A percentile compares a stretch with the other conserved stretches of the same genome.
Conservation (phyloP, 2,797 vertebrate genomes). For the Myripristis murdjan region DNA sequence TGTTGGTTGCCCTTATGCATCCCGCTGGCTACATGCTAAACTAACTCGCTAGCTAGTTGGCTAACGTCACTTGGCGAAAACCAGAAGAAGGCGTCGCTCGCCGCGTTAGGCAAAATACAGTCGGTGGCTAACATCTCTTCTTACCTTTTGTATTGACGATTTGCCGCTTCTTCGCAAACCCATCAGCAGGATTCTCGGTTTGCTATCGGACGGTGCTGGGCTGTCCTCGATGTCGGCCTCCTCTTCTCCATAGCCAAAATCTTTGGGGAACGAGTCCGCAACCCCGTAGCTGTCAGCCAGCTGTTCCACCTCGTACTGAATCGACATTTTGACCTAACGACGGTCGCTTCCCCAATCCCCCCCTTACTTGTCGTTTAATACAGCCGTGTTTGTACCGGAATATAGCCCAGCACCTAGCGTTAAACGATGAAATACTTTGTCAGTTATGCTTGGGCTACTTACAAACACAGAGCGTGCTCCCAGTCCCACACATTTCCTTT, state of each 20-base stretch:
- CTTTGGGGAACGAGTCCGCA: constrained; percentile 96
- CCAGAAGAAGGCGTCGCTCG: constrained; percentile 34
- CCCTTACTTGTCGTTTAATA: constrained; percentile 49
- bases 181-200: constrained; percentile 97
- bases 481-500: constrained; percentile 81
- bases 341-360: constrained; percentile 71
- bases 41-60: constrained; percentile 55
- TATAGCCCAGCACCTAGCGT: constrained; percentile 16
- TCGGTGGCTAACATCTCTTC: constrained; percentile 20
- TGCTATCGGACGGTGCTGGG: constrained; percentile 89
- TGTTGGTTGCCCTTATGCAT: constrained; percentile 8
- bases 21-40: constrained; percentile 49
- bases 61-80: constrained; percentile 57
- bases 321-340: constrained; percentile 91
- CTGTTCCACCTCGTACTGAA: constrained; percentile 92
- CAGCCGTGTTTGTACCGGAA: constrained; percentile 43
- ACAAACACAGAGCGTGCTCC: constrained; percentile 70
- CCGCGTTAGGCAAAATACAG: not conserved
- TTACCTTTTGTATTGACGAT: constrained; percentile 99
- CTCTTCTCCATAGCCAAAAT: constrained; percentile 97
- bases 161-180: constrained; percentile 97
- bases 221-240: constrained; percentile 94
- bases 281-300: constrained; percentile 93
- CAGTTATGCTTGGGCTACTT: constrained; percentile 53
- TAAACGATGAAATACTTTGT: constrained; percentile 37